Evolutionary conservation across 2,113 vertebrate genomes (phyloP).

Genomic region (Passer montanus): DNA sequence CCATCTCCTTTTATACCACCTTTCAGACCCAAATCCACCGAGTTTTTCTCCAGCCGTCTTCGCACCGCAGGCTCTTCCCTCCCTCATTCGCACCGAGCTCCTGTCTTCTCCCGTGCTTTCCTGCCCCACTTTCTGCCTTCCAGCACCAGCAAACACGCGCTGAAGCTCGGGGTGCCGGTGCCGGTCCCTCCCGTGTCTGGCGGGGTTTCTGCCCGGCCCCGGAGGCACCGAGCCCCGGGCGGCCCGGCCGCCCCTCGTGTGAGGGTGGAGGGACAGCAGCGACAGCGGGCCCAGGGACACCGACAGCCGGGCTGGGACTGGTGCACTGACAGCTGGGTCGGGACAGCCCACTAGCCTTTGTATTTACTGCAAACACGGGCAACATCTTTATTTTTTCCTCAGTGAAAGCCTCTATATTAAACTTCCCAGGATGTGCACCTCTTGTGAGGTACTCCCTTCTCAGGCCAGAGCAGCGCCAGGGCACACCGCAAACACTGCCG

Average conservation of each 20-base stretch:
- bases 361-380: not conserved
- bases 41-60: not conserved
- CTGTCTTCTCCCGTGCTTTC: not conserved
- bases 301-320: not conserved
- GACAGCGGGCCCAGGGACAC: not conserved
- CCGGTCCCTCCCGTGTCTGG: rapidly evolving
- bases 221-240: too few relatives aligned
- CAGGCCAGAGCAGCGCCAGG: rapidly evolving
- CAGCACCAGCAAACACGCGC: rapidly evolving
- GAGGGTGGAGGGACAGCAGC: rapidly evolving
- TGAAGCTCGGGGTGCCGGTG: not conserved
- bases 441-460: not conserved
- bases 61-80: not conserved
- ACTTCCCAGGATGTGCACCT: rapidly evolving
- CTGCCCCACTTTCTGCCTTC: not conserved
- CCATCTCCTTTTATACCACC: not conserved
- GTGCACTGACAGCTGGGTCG: not conserved
- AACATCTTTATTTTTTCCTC: not conserved
- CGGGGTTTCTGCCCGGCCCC: not conserved
- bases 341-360: not conserved
- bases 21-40: not conserved
- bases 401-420: not conserved
- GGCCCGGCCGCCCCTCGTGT: rapidly evolving
- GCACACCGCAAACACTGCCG: not conserved
- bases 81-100: not conserved